Percentiles rank a stretch among this genome's conserved stretches.
These are phyloP conservation scores for Idaea straminata DNA, from an alignment of 2,888 invertebrate genomes.

Conservation along the genomic window DNA sequence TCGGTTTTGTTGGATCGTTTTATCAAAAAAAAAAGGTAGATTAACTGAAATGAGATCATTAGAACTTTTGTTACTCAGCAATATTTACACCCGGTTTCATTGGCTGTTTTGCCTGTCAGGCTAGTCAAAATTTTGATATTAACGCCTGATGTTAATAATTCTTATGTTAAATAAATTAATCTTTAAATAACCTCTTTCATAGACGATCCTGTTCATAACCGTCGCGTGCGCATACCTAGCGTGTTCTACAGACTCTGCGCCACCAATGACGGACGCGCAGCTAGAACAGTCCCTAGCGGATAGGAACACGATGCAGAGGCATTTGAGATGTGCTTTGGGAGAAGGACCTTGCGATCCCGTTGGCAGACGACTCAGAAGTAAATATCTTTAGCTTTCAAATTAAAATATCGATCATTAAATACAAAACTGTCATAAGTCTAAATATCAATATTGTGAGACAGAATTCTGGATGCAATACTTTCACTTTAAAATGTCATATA, in stretches of 20 bases:
- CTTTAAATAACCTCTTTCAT: constrained; percentile 28
- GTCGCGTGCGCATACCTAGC: constrained; percentile 25
- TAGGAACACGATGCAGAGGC: constrained; percentile 82
- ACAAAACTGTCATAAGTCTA: not conserved
- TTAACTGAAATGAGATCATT: too few species aligned
- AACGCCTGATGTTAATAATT: too few species aligned
- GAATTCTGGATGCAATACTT: not conserved
- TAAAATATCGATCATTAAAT: not conserved
- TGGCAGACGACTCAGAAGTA: constrained; percentile 85
- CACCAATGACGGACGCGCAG: constrained; percentile 82
- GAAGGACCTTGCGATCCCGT: constrained; percentile 87
- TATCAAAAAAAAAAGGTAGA: too few species aligned
- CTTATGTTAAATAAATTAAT: too few species aligned
- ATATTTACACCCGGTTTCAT: too few species aligned
- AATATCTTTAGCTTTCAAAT: constrained; percentile 37
- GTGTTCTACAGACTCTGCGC: constrained; percentile 36
- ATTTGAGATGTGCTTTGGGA: constrained; percentile 85
- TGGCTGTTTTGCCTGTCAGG: too few species aligned
- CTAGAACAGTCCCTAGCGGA: constrained; percentile 83
- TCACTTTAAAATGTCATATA: not conserved
- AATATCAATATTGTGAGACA: not conserved
- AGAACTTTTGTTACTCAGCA: too few species aligned
- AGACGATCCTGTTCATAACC: constrained; percentile 26
- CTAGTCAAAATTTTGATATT: too few species aligned
- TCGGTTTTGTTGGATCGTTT: too few species aligned